These are phyloP conservation scores for Mythimna vitellina DNA, from an alignment of 2,888 invertebrate species.

Conservation along the genomic window DNA sequence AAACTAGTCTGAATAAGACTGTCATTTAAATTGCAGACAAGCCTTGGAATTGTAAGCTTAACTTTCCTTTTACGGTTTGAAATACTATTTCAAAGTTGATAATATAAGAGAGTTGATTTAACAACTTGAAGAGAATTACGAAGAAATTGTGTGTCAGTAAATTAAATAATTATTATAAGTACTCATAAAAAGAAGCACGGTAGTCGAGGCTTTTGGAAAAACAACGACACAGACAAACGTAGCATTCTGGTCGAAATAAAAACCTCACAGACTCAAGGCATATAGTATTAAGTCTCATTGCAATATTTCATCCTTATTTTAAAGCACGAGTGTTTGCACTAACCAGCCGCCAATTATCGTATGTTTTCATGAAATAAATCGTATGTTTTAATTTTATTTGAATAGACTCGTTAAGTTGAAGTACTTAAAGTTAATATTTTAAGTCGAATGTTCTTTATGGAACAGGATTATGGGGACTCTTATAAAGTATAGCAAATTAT, in stretches of 20 bases:
- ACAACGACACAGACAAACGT: not conserved
- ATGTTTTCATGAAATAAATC: conserved; percentile 20
- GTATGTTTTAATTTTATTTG: conserved; percentile 34
- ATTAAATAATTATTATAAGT: not conserved
- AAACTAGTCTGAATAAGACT: conserved; percentile 26
- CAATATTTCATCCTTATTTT: conserved; percentile 9
- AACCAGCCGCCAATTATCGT: conserved; percentile 18
- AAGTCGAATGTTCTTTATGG: conserved; percentile 19
- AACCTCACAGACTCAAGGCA: not conserved
- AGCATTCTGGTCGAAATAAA: conserved; percentile 4
- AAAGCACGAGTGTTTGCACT: not conserved
- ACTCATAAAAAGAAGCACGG: not conserved
- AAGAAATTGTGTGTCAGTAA: not conserved
- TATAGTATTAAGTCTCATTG: not conserved
- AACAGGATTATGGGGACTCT: conserved; percentile 22
- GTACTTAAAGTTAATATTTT: conserved; percentile 13
- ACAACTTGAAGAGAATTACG: not conserved
- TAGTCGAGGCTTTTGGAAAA: not conserved
- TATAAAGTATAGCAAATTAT: conserved; percentile 31
- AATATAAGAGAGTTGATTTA: conserved; percentile 19
- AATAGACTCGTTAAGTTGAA: conserved; percentile 31
- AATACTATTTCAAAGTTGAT: conserved; percentile 18
- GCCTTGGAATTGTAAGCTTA: conserved; percentile 11
- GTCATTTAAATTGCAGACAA: conserved; percentile 26
- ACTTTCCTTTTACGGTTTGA: conserved; percentile 34